phyloP scores from a whole-genome alignment of 2,797 vertebrate species.

The Darevskia nairensis region DNA sequence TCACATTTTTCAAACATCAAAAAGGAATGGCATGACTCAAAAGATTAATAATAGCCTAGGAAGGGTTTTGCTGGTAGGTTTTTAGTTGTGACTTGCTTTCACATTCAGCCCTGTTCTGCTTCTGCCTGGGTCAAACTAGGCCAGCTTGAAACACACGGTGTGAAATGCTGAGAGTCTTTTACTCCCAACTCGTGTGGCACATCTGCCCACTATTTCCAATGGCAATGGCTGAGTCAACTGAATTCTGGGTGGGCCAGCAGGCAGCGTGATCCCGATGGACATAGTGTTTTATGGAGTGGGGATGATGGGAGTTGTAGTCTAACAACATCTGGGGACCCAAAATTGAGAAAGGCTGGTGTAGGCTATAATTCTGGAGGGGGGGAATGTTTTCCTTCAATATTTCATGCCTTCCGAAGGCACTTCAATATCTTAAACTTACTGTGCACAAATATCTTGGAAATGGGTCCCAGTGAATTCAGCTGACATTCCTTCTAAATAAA shows the following conservation, averaged over 20 bases:
- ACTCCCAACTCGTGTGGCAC: neutral
- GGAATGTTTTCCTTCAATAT: no score
- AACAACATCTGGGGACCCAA: no score
- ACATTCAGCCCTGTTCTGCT: neutral
- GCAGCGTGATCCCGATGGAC: neutral
- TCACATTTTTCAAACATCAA: conserved; percentile 3
- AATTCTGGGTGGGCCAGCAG: neutral
- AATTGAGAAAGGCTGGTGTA: no score
- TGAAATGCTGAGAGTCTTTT: neutral
- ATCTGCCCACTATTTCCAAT: neutral
- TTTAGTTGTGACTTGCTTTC: conserved; percentile 4
- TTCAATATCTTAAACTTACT: neutral
- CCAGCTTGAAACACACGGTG: neutral
- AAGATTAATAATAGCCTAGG: conserved; percentile 19
- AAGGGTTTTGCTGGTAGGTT: neutral
- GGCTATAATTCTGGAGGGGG: no score
- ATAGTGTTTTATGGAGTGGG: neutral
- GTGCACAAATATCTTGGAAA: neutral
- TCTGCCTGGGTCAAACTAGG: neutral
- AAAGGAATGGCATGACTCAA: conserved; percentile 7
- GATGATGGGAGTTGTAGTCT: no score
- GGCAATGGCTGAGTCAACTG: neutral
- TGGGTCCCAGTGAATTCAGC: neutral
- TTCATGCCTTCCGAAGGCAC: neutral
- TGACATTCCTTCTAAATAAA: no score